These are phyloP conservation scores for Macropus fuliginosus DNA, from an alignment of 2,797 vertebrate species.

Conservation along the genomic window DNA sequence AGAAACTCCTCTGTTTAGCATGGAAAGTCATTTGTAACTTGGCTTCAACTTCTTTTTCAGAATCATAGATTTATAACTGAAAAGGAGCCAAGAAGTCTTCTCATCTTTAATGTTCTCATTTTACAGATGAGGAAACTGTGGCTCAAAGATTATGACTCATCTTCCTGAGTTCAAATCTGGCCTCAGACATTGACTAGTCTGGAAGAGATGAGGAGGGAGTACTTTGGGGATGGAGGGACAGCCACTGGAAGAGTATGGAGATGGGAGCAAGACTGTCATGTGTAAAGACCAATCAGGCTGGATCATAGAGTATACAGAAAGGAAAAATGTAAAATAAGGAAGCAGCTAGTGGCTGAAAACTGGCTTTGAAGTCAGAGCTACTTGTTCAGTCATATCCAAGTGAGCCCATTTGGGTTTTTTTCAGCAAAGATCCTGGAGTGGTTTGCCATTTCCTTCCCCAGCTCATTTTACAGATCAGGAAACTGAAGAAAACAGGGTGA, in stretches of 20 bases:
- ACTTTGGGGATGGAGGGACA: not conserved
- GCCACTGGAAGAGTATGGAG: not conserved
- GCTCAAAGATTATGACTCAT: not conserved
- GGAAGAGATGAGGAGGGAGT: not conserved
- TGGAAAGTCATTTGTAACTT: not conserved
- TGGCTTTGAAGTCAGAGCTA: not conserved
- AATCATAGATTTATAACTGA: not conserved
- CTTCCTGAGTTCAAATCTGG: not conserved
- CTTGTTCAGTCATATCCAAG: not conserved
- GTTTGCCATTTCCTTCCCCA: not conserved
- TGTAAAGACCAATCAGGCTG: not conserved
- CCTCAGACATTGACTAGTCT: not conserved
- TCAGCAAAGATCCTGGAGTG: not conserved
- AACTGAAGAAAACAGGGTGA: not conserved
- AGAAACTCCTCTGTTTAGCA: not conserved
- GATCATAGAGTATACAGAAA: not conserved
- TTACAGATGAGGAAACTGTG: not conserved
- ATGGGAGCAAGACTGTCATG: not conserved
- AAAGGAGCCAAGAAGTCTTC: not conserved
- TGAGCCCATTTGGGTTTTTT: not conserved
- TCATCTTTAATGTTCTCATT: not conserved
- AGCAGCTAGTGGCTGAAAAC: not conserved
- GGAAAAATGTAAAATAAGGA: not conserved
- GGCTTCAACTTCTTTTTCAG: not conserved
- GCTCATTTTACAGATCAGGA: not conserved